Evolutionary conservation across 2,888 invertebrate species (phyloP), one percentile per base, ranked within the genome.

Genomic region (Drosophila neotestacea): DNA sequence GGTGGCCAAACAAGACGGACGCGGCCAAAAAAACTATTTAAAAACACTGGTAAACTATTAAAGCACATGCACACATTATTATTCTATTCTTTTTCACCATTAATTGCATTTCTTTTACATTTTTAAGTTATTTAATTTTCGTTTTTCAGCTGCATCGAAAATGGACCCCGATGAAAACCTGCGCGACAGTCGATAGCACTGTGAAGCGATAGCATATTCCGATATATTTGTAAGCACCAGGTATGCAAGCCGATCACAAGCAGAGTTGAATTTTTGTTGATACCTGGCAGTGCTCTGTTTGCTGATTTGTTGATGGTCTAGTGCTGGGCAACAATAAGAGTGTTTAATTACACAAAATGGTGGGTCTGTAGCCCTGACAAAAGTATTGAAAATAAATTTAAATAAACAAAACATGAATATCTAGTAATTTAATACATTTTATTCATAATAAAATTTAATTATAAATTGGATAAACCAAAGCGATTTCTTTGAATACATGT

Each of bases 71-170:
- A 77, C 67, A 72, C 85, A 85, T 77, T 73, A 58, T 79, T 81
- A 59, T 56, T 56, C 7, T 39, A 65, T 54, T 66, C 42, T 41
- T 70, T 52, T 70, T 64, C n/a, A 75, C 34, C 55, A 59, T 47
- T 64, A 51, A 52, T 56, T 42, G 63, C 22, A 77, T 56, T 51
- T 70, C 38, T 72, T 85, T 88, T 73, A 86, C 84, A 88, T 88
- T 77, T 88, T 88, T 83, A 70, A 74, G 67, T 80, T 72, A 85
- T 72, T 72, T 79, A 66, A 77, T 71, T 71, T 65, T 55, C 63
- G 64, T 77, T 65, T 79, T 85, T 86, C 65, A 72, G 69, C 79
- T 71, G 79, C 74, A 79, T 65, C 63, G 81, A 77, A 79, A 81
- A 79, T 78, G 73, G 80, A 73, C 78, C 70, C 55, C 64, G 64